Evolutionary conservation across 35 echinoderm and acorn worm genomes (phyloP).

Genomic region (Ophiothrix spiculata): DNA sequence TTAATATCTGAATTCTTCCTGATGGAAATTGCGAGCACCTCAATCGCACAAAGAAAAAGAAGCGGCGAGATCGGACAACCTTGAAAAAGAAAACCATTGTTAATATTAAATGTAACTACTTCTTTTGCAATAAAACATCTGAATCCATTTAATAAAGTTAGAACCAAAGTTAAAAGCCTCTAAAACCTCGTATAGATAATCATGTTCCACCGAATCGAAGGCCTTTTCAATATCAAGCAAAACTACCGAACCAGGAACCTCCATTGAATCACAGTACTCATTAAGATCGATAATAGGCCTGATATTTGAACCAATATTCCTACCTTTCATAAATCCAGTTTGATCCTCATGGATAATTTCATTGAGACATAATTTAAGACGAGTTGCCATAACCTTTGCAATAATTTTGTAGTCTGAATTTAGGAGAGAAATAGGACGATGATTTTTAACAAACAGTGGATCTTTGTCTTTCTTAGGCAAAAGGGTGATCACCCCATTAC

Average conservation of each 20-base stretch:
- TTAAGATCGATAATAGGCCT: conserved; percentile 2
- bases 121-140: too few species aligned
- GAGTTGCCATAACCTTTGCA: not conserved
- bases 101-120: too few species aligned
- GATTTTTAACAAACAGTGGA: not conserved
- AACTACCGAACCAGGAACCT: conserved; percentile 11
- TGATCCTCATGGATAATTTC: conserved; percentile 5
- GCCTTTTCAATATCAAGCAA: conserved; percentile 19
- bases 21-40: too few species aligned
- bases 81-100: too few species aligned
- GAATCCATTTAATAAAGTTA: too few species aligned
- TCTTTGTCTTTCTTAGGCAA: conserved; percentile 6
- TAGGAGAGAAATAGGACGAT: not conserved
- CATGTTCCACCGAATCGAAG: conserved; percentile 26
- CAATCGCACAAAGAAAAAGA: too few species aligned
- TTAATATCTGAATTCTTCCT: too few species aligned
- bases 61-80: too few species aligned
- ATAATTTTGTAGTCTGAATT: not conserved
- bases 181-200: too few species aligned
- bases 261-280: conserved; percentile 20
- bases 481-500: not conserved
- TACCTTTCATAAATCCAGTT: too few species aligned
- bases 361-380: not conserved
- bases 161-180: too few species aligned
- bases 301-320: not conserved